These are phyloP conservation scores for Hypocryptadius cinnamomeus DNA, from an alignment of 2,113 vertebrate genomes.

Conservation along the genomic window DNA sequence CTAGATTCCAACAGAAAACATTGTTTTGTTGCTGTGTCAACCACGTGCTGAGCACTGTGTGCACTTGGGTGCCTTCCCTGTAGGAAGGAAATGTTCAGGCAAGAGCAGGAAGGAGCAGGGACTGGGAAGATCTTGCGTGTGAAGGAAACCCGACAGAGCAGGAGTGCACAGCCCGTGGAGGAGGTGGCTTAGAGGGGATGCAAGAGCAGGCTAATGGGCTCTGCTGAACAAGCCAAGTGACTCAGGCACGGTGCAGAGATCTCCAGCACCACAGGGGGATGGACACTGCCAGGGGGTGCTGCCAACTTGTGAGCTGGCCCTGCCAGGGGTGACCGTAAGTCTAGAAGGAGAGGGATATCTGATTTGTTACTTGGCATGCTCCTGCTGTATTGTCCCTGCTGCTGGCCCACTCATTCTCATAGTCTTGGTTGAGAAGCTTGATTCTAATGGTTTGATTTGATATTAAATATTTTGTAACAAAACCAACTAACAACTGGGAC, in stretches of 20 bases:
- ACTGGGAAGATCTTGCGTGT: background rate
- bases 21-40: accelerated
- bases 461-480: background rate
- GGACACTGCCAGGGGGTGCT: background rate
- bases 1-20: background rate
- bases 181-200: background rate
- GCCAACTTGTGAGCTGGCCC: background rate
- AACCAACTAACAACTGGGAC: background rate
- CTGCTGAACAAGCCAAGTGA: background rate
- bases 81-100: background rate
- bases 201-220: background rate
- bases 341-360: background rate
- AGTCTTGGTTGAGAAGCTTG: background rate
- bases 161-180: background rate
- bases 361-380: background rate
- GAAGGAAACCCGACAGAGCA: accelerated
- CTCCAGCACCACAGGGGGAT: background rate
- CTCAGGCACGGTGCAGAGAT: background rate
- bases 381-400: background rate
- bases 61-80: background rate
- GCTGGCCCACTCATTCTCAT: background rate
- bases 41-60: accelerated
- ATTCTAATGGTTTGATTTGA: background rate
- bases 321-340: background rate
- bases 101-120: background rate